Conservation (phyloP, 2,113 vertebrate genomes). For the Planiliza haematocheilus region DNA sequence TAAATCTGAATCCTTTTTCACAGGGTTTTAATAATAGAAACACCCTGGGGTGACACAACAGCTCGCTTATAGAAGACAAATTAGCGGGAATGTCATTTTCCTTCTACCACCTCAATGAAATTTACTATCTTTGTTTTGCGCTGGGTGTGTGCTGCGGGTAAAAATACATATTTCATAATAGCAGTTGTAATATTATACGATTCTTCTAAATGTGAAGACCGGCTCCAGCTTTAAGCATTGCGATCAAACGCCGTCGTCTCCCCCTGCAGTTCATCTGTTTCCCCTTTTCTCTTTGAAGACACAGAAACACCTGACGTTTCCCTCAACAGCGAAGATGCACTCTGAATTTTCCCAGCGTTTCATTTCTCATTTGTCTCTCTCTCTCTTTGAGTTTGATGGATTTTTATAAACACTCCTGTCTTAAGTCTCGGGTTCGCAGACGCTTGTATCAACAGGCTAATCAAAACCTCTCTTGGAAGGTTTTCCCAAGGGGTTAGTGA, state of each 20-base stretch:
- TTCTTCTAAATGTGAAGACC: constrained; percentile 4
- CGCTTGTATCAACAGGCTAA: constrained; percentile 15
- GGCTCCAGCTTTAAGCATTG: neutral
- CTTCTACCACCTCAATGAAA: neutral
- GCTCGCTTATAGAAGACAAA: constrained; percentile 1
- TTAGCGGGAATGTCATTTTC: neutral
- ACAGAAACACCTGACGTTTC: constrained; percentile 2
- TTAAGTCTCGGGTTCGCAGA: constrained; percentile 20
- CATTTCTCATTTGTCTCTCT: neutral
- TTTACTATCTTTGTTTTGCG: neutral
- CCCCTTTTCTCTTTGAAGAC: constrained; percentile 23
- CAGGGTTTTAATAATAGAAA: neutral
- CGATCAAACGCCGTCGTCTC: constrained; percentile 16
- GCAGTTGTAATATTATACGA: neutral
- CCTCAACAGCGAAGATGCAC: neutral
- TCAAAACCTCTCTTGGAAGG: constrained; percentile 19
- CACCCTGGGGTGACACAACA: neutral
- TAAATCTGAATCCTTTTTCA: neutral
- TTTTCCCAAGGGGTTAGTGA: constrained; percentile 25
- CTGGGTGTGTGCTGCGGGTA: neutral
- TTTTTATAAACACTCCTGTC: constrained; percentile 23
- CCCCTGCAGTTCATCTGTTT: neutral
- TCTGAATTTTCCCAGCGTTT: constrained; percentile 6
- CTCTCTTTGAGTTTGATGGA: constrained; percentile 1
- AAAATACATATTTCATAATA: constrained; percentile 27